Percentiles rank a stretch among this genome's conserved stretches.
phyloP scores from a whole-genome alignment of 1,140 invertebrate genomes.

The Ceratina australensis region DNA sequence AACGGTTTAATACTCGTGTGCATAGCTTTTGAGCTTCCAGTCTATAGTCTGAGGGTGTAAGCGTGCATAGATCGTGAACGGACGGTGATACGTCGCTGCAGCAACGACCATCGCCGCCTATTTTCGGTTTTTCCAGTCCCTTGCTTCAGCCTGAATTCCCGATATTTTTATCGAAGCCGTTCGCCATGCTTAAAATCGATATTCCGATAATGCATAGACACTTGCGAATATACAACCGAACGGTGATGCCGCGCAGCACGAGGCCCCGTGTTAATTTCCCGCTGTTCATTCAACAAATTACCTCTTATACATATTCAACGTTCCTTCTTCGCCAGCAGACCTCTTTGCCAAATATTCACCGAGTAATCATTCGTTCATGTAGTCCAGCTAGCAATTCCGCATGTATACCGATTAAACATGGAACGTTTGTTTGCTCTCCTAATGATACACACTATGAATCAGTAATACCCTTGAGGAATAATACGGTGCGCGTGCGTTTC shows the following conservation, averaged over 20 bases:
- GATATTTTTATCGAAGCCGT: slow-evolving; percentile 53
- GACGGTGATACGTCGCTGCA: slow-evolving; percentile 25
- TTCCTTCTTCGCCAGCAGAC: too few species aligned
- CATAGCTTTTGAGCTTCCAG: slow-evolving; percentile 13
- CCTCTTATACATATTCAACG: too few species aligned
- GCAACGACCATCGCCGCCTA: slow-evolving; percentile 40
- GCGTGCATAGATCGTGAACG: slow-evolving; percentile 31
- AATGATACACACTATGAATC: too few species aligned
- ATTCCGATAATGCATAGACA: slow-evolving; percentile 45
- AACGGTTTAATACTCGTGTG: slow-evolving; percentile 16
- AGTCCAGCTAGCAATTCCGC: too few species aligned
- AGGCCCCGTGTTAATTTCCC: not conserved
- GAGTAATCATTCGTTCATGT: too few species aligned
- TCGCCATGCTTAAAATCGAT: slow-evolving; percentile 52
- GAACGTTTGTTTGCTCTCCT: too few species aligned
- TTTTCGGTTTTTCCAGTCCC: slow-evolving; percentile 50
- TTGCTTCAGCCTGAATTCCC: slow-evolving; percentile 48
- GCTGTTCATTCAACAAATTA: not conserved
- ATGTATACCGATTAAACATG: too few species aligned
- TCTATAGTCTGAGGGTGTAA: slow-evolving; percentile 19
- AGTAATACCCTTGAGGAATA: too few species aligned
- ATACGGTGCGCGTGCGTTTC: too few species aligned
- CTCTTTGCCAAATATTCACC: too few species aligned
- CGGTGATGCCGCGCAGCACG: not conserved
- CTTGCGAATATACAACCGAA: slow-evolving; percentile 30